A percentile compares a stretch with the other conserved stretches of the same genome.
Evolutionary conservation across 2,797 vertebrate species (phyloP).

Genomic region (Chelon auratus): DNA sequence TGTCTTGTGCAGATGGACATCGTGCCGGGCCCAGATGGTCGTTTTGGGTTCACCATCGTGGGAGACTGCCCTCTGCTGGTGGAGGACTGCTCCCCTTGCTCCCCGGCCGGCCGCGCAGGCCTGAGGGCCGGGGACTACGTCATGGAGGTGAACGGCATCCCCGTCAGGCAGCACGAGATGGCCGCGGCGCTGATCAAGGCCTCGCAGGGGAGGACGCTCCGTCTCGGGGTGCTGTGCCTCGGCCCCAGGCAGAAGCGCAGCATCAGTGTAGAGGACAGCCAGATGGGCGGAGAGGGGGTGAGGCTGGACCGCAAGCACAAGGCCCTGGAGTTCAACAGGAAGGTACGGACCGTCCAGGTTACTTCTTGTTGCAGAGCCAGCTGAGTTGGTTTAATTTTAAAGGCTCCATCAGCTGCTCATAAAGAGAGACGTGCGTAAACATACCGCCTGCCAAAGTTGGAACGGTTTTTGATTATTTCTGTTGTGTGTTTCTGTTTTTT

Average conservation of each 20-base stretch:
- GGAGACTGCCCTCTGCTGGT: conserved; percentile 87
- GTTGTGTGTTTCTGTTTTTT: background rate
- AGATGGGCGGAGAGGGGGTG: conserved; percentile 63
- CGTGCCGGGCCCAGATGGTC: conserved; percentile 79
- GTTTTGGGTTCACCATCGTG: conserved; percentile 88
- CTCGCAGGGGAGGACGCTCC: conserved; percentile 79
- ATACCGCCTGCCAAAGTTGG: too few relatives aligned
- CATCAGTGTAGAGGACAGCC: conserved; percentile 71
- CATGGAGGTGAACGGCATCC: conserved; percentile 89
- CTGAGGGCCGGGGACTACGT: conserved; percentile 88
- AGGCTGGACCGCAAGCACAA: conserved; percentile 89
- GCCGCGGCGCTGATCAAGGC: conserved; percentile 84
- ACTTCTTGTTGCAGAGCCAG: background rate
- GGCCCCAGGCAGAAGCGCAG: conserved; percentile 78
- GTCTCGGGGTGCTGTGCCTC: conserved; percentile 89
- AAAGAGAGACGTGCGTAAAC: background rate
- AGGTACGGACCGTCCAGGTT: conserved; percentile 79
- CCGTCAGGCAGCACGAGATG: conserved; percentile 83
- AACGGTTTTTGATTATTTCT: background rate
- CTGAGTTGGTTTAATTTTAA: background rate
- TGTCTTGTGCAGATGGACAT: conserved; percentile 78
- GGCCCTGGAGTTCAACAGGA: conserved; percentile 92
- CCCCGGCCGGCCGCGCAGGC: conserved; percentile 86
- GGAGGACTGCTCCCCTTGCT: conserved; percentile 86
- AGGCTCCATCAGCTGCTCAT: too few relatives aligned